These are phyloP conservation scores for Actenoides lindsayi DNA, from an alignment of 2,113 vertebrate species.

Conservation along the genomic window DNA sequence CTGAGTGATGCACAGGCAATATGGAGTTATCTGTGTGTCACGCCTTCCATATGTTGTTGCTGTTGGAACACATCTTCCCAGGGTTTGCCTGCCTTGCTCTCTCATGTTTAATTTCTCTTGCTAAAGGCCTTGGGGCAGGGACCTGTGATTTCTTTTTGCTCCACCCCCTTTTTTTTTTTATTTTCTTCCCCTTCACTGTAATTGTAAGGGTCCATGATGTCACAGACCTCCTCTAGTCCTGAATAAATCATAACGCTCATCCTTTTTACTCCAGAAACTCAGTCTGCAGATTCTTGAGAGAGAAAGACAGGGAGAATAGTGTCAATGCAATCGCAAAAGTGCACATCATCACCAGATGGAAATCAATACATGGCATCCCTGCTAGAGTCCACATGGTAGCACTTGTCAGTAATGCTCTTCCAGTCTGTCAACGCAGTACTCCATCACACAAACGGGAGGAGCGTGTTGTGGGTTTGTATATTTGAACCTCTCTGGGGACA, in stretches of 20 bases:
- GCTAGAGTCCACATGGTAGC: conserved; percentile 50
- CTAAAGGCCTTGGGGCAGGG: neutral
- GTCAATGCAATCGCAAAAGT: conserved; percentile 45
- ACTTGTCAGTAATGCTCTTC: conserved; percentile 62
- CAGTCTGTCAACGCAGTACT: conserved; percentile 49
- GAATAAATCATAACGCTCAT: conserved; percentile 12
- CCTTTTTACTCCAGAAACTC: conserved; percentile 32
- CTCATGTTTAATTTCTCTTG: neutral
- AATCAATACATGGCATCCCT: conserved; percentile 47
- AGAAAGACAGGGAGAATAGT: neutral
- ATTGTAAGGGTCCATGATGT: neutral
- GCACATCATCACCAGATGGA: conserved; percentile 59
- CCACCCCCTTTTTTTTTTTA: neutral
- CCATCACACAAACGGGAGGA: conserved; percentile 49
- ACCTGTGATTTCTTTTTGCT: neutral
- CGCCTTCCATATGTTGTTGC: neutral
- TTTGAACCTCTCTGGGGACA: conserved; percentile 53
- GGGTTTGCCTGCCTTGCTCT: neutral
- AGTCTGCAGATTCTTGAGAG: conserved; percentile 26
- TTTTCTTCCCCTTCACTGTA: neutral
- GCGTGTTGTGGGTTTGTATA: conserved; percentile 42
- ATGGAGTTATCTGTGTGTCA: neutral
- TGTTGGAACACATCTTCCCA: neutral
- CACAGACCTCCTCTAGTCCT: neutral
- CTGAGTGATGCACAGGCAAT: neutral